Evolutionary conservation across 2,797 vertebrate genomes (phyloP).

Genomic region (Distichodus sexfasciatus): DNA sequence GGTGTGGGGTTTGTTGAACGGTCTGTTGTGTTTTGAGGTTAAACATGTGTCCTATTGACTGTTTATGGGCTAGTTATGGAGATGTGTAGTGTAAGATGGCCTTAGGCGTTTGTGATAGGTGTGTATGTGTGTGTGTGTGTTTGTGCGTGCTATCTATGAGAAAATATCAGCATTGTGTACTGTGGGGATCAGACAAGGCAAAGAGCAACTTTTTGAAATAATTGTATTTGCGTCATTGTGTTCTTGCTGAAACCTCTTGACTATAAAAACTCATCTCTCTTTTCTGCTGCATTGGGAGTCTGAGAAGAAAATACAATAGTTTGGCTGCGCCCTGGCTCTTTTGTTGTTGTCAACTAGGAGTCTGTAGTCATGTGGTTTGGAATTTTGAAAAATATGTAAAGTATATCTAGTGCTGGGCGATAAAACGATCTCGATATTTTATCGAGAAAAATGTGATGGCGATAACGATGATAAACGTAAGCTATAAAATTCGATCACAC

Average conservation of each 20-base stretch:
- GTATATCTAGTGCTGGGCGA: too few species aligned
- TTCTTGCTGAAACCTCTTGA: background rate
- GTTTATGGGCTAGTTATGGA: conserved; percentile 2
- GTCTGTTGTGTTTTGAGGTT: background rate
- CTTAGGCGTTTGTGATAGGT: background rate
- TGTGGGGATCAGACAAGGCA: background rate
- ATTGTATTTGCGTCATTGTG: background rate
- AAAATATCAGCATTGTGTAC: background rate
- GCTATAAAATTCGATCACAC: too few species aligned
- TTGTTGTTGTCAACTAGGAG: too few species aligned
- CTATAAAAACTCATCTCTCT: conserved; percentile 34
- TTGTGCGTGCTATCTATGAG: background rate
- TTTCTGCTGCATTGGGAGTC: conserved; percentile 90
- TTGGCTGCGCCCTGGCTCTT: too few species aligned
- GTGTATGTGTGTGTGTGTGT: conserved; percentile 11
- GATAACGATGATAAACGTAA: too few species aligned
- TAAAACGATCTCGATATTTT: too few species aligned
- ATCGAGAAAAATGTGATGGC: too few species aligned
- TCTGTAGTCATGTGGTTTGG: too few species aligned
- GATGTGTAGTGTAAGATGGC: background rate
- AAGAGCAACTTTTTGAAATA: background rate
- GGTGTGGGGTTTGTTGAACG: too few species aligned
- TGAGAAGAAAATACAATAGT: too few species aligned
- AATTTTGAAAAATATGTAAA: too few species aligned
- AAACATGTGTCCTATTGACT: conserved; percentile 24